Evolutionary conservation across 2,797 vertebrate species (phyloP).

Genomic region (Brachyalestes nurse): DNA sequence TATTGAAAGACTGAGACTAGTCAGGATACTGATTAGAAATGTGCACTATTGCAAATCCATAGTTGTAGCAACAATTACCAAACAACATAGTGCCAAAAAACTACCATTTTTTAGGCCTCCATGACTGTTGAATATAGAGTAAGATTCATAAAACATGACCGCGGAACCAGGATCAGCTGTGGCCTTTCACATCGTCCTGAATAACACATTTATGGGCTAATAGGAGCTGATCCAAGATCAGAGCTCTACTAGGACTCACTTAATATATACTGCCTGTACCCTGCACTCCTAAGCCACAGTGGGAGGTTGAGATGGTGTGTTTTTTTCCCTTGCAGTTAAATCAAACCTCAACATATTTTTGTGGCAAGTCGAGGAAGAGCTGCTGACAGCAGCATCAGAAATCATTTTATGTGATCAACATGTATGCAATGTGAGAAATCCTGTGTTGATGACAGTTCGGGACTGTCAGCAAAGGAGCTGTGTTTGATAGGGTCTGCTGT

Average conservation of each 20-base stretch:
- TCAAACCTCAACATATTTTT: conserved; percentile 75
- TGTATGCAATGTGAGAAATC: conserved; percentile 71
- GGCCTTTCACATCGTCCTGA: neutral
- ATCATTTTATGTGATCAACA: conserved; percentile 77
- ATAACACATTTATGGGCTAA: neutral
- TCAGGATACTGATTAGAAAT: no score
- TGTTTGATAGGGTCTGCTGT: conserved; percentile 55
- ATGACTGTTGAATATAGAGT: neutral
- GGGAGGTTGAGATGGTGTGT: conserved; percentile 40
- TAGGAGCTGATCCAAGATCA: neutral
- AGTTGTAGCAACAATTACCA: neutral
- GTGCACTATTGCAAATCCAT: neutral
- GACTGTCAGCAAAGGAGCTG: conserved; percentile 50
- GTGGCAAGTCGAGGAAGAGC: conserved; percentile 69
- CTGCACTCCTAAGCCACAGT: conserved; percentile 39
- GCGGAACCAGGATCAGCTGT: neutral
- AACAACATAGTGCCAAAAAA: neutral
- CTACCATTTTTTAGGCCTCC: neutral
- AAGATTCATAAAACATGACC: neutral
- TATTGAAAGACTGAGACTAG: no score
- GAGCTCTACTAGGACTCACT: neutral
- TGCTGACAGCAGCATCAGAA: conserved; percentile 66
- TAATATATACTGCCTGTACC: conserved; percentile 17
- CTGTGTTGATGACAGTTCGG: conserved; percentile 74
- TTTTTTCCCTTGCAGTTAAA: conserved; percentile 71